Conservation (phyloP, 2,113 vertebrate species). For the Mormyrus iriodes region DNA sequence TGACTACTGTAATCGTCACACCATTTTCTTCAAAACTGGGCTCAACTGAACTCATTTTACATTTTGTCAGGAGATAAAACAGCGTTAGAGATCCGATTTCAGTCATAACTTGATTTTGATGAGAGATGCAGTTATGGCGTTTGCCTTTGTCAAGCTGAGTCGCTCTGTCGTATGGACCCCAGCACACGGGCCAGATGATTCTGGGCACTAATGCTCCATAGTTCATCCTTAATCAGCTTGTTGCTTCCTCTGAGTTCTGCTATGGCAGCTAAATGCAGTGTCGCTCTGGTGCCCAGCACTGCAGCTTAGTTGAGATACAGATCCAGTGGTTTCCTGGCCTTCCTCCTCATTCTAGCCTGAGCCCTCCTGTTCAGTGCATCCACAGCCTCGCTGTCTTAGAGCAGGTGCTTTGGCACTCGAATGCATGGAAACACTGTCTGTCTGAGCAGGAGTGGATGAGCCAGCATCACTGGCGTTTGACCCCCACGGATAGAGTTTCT, state of each 20-base stretch:
- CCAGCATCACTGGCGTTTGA: background rate
- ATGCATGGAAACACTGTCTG: background rate
- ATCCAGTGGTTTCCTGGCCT: background rate
- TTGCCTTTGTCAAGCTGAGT: background rate
- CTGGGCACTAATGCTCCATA: background rate
- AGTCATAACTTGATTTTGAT: background rate
- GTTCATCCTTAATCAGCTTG: background rate
- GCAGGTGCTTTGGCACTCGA: background rate
- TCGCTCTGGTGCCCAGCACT: background rate
- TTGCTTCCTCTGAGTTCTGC: background rate
- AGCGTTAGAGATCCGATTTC: too few species aligned
- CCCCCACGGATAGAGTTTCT: background rate
- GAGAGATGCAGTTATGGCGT: background rate
- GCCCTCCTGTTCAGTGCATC: background rate
- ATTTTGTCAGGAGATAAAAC: too few species aligned
- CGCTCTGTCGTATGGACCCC: background rate
- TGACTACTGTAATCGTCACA: background rate
- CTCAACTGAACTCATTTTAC: background rate
- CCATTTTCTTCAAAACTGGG: too few species aligned
- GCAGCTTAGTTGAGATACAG: background rate
- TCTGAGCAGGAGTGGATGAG: background rate
- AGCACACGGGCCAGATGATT: background rate
- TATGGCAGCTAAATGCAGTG: background rate
- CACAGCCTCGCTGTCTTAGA: background rate
- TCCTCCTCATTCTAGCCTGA: background rate